These are phyloP conservation scores for Gymnocephalus cernua DNA, from an alignment of 2,113 vertebrate genomes.

Conservation along the genomic window DNA sequence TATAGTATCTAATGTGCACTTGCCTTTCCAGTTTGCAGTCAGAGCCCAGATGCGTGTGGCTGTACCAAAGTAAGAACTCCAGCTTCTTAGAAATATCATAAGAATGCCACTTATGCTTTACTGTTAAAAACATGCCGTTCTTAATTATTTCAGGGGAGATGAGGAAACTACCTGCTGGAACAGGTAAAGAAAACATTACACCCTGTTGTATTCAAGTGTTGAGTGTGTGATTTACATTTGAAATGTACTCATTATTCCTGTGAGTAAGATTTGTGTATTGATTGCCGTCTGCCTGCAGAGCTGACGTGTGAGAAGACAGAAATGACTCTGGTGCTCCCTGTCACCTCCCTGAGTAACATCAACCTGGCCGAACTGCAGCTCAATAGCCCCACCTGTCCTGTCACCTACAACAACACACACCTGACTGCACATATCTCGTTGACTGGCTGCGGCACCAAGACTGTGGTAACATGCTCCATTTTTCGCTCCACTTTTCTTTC, in stretches of 20 bases:
- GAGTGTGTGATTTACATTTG: neutral
- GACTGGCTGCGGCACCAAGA: constrained; percentile 78
- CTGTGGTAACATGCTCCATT: constrained; percentile 65
- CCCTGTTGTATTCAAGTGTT: neutral
- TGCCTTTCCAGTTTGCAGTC: constrained; percentile 81
- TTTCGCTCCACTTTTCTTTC: neutral
- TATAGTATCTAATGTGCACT: constrained; percentile 39
- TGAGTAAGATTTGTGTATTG: no score
- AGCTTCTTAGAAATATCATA: neutral
- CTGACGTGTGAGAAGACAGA: constrained; percentile 67
- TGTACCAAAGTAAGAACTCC: constrained; percentile 81
- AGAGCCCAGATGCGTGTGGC: constrained; percentile 77
- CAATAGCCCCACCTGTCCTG: constrained; percentile 77
- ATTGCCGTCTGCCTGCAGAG: constrained; percentile 55
- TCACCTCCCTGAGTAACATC: constrained; percentile 63
- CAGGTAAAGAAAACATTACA: constrained; percentile 63
- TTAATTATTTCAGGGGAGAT: constrained; percentile 67
- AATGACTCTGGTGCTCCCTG: constrained; percentile 79
- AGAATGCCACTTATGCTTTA: neutral
- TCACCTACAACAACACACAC: constrained; percentile 77
- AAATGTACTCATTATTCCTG: neutral
- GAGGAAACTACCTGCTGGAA: constrained; percentile 71
- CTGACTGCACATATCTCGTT: constrained; percentile 72
- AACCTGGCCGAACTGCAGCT: constrained; percentile 73
- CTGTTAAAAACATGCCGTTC: constrained; percentile 4